phyloP scores from a whole-genome alignment of 2,888 invertebrate genomes.

The Agonopterix heracliana region DNA sequence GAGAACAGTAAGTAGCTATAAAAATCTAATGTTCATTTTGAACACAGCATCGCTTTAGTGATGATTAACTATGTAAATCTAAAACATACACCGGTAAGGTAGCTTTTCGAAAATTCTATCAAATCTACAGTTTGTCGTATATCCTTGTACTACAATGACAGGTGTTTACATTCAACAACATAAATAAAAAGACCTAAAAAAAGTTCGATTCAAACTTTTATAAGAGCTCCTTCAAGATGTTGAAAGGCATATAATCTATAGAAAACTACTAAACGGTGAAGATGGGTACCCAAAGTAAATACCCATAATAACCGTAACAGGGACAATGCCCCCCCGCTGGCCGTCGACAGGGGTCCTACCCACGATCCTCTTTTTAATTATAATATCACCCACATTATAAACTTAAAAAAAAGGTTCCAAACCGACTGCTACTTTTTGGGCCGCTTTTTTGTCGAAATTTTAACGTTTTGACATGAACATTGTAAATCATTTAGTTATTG shows the following conservation, averaged over 20 bases:
- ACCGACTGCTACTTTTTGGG: constrained; percentile 47
- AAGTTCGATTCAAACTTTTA: neutral
- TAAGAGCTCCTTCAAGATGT: constrained; percentile 10
- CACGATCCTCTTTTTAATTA: constrained; percentile 66
- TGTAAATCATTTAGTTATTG: constrained; percentile 7
- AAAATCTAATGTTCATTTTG: too few relatives aligned
- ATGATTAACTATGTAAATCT: too few relatives aligned
- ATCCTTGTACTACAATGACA: neutral
- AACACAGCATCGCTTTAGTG: too few relatives aligned
- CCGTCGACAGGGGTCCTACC: constrained; percentile 56
- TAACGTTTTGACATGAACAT: constrained; percentile 18
- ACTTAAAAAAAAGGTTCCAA: constrained; percentile 36
- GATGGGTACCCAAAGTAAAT: constrained; percentile 68
- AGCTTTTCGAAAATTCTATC: too few relatives aligned
- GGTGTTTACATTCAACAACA: neutral
- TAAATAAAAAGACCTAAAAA: neutral
- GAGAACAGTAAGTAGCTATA: too few relatives aligned
- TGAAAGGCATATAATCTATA: constrained; percentile 31
- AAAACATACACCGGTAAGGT: too few relatives aligned
- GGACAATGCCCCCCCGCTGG: constrained; percentile 64
- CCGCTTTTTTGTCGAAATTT: constrained; percentile 15
- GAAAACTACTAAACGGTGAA: constrained; percentile 46
- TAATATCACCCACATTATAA: constrained; percentile 73
- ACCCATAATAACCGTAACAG: constrained; percentile 62
- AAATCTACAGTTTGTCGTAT: too few relatives aligned